Evolutionary conservation across 2,888 invertebrate genomes (phyloP).

Genomic region (Entomobrya multifasciata): DNA sequence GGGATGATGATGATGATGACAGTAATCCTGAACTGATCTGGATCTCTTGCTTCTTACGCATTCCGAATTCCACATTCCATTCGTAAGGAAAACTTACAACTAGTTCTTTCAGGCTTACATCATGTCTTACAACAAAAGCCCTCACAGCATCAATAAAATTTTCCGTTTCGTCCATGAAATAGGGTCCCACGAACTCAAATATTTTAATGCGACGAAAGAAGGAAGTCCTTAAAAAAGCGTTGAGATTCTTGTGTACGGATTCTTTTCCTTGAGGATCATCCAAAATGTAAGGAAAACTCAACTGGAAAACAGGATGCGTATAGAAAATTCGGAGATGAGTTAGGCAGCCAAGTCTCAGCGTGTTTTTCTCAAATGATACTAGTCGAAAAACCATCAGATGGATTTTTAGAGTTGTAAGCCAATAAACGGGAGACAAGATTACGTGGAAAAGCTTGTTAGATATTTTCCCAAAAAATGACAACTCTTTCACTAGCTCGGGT

Average conservation of each 20-base stretch:
- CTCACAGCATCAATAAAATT: slow-evolving; percentile 31
- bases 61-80: slow-evolving; percentile 45
- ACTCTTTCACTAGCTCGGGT: slow-evolving; percentile 47
- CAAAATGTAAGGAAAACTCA: slow-evolving; percentile 25
- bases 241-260: slow-evolving; percentile 24
- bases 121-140: slow-evolving; percentile 42
- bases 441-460: slow-evolving; percentile 9
- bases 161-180: slow-evolving; percentile 39
- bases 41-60: neutral
- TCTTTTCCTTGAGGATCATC: slow-evolving; percentile 22
- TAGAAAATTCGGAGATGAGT: slow-evolving; percentile 36
- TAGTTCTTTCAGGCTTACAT: slow-evolving; percentile 6
- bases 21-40: neutral
- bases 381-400: slow-evolving; percentile 45
- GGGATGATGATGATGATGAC: neutral
- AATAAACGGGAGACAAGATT: slow-evolving; percentile 39
- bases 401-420: slow-evolving; percentile 55
- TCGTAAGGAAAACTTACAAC: slow-evolving; percentile 47
- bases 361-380: slow-evolving; percentile 35
- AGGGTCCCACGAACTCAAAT: slow-evolving; percentile 53
- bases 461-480: slow-evolving; percentile 49
- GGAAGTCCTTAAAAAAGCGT: slow-evolving; percentile 9
- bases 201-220: slow-evolving; percentile 38
- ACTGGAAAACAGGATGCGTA: slow-evolving; percentile 46
- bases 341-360: neutral